Base-by-base conservation (phyloP, 64 coral and sea anemone species). In the Orbicella faveolata region DNA sequence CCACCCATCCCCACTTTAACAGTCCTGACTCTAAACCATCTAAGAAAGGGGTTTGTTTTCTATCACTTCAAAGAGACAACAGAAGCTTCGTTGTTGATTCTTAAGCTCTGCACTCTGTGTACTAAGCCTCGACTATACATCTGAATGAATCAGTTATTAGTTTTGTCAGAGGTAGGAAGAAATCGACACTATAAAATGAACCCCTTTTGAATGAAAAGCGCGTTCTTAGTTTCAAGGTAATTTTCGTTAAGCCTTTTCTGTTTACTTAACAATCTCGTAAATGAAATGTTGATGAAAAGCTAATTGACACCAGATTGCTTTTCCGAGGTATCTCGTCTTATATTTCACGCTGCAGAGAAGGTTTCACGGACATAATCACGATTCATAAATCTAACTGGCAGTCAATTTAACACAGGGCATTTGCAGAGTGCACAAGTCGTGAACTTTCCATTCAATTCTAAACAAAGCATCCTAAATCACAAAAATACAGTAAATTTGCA, bases 261-360 rank as follows among this genome's bases (percentile, higher is more conserved):
- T 83, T 83, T 83, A 83, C 61, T 83, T 83, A 44, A 68, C 21
- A 68, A 83, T 44, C 34, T 62, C 36, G 79, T 63, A 35, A 62
- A 81, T 81, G 79, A 81, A 81, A 81, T 64, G 12, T 41, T 57
- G 80, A 83, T 83, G 80, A 83, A 83, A 83, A 35, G 79, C 30
- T 81, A 81, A 81, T 78, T 81, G 79, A 17, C 39, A 83, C 5
- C 80, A 67, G 63, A 83, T 19, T 52, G 10, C 41, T 23, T 34
- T 57, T 15, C 18, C 30, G 6, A 20, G 59, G 53, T 80, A 35
- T 36, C 16, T 35, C 79, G 54, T 81, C 79, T 81, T 33, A 35
- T 36, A 81, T 41, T 81, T 81, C 79, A 55, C 26, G 21, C 23
- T 9, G 10, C 21, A 26, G 20, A 0, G 23, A 69, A 4, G 3